Percentiles rank a stretch among this genome's conserved stretches.
These are phyloP conservation scores for Adelosebastes latens DNA, from an alignment of 2,797 vertebrate species.

Conservation along the genomic window DNA sequence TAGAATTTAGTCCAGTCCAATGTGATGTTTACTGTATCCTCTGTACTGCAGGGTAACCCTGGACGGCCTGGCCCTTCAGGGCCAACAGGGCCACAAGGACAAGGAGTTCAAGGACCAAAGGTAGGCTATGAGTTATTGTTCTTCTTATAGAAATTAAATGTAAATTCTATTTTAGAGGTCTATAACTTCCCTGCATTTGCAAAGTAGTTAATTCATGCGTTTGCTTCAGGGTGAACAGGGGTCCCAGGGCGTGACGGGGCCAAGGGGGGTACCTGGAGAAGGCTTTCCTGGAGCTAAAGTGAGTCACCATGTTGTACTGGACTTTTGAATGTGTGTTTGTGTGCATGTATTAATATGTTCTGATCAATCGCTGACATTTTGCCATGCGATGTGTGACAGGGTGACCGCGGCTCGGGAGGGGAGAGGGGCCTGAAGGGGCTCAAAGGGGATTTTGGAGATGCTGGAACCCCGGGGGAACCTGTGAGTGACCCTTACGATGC, in stretches of 20 bases:
- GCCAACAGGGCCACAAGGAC: slow-evolving; percentile 85
- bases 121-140: slow-evolving; percentile 61
- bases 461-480: slow-evolving; percentile 83
- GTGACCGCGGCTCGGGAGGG: slow-evolving; percentile 86
- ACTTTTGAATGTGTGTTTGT: neutral
- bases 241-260: slow-evolving; percentile 87
- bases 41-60: slow-evolving; percentile 80
- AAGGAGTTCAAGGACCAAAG: slow-evolving; percentile 91
- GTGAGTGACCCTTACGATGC: slow-evolving; percentile 74
- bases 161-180: neutral
- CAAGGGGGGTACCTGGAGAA: slow-evolving; percentile 88
- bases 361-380: neutral
- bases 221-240: slow-evolving; percentile 88
- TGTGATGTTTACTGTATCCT: neutral
- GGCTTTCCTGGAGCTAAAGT: slow-evolving; percentile 91
- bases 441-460: slow-evolving; percentile 87
- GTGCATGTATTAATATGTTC: too few species aligned
- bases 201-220: neutral
- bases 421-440: slow-evolving; percentile 89
- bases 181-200: neutral
- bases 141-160: neutral
- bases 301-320: slow-evolving; percentile 9
- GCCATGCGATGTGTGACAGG: slow-evolving; percentile 70
- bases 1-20: neutral
- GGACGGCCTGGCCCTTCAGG: slow-evolving; percentile 87